Conservation (phyloP, 2,797 vertebrate species). For the Acipenser transmontanus region DNA sequence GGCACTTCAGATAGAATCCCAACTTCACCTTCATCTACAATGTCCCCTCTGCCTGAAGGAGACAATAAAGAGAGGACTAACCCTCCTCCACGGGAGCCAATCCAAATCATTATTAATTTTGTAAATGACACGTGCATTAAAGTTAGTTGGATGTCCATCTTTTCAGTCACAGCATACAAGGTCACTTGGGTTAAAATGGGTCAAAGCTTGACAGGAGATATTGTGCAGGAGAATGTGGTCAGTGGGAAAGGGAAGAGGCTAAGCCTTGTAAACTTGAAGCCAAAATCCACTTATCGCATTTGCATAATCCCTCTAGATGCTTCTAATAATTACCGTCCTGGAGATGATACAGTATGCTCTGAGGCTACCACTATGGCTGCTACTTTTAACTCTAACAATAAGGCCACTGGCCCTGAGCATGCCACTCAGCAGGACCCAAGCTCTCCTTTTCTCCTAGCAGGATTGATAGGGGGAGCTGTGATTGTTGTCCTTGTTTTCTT, state of each 20-base stretch:
- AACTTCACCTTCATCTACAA: constrained; percentile 50
- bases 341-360: constrained; percentile 86
- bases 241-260: constrained; percentile 73
- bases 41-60: constrained; percentile 52
- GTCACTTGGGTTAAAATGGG: constrained; percentile 95
- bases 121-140: constrained; percentile 84
- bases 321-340: constrained; percentile 78
- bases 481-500: constrained; percentile 84
- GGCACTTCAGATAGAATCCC: constrained; percentile 40
- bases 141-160: constrained; percentile 85
- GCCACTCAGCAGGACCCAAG: constrained; percentile 76
- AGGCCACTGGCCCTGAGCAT: constrained; percentile 77
- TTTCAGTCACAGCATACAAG: constrained; percentile 86
- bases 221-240: constrained; percentile 81
- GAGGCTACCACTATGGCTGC: constrained; percentile 87
- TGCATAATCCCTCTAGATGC: constrained; percentile 88
- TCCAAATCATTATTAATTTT: constrained; percentile 79
- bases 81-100: constrained; percentile 63
- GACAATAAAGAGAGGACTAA: constrained; percentile 57
- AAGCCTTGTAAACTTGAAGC: constrained; percentile 76
- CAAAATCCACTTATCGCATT: constrained; percentile 86
- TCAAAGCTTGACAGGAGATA: constrained; percentile 81
- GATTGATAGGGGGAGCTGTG: constrained; percentile 84
- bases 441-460: constrained; percentile 83
- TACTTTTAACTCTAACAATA: constrained; percentile 61